Percentiles rank a stretch among this genome's conserved stretches.
These are phyloP conservation scores for Synanthedon formicaeformis DNA, from an alignment of 2,888 invertebrate genomes.

Conservation along the genomic window DNA sequence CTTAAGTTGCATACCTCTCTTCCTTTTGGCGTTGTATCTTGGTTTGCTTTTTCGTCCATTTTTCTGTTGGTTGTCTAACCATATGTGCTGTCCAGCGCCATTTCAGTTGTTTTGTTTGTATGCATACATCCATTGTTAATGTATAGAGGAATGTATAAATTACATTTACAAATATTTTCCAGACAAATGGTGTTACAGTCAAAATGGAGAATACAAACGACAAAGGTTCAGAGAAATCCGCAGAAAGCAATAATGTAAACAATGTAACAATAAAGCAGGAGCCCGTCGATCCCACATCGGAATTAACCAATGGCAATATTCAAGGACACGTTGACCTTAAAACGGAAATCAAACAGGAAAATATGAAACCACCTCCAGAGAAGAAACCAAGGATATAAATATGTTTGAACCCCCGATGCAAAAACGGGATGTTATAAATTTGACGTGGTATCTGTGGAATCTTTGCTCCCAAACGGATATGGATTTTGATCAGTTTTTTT, in stretches of 20 bases:
- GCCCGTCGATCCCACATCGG: constrained; percentile 55
- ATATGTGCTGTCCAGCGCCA: no score
- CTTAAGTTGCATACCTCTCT: no score
- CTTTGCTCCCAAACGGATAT: background rate
- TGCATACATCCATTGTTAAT: no score
- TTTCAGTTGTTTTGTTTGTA: no score
- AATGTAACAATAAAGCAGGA: constrained; percentile 64
- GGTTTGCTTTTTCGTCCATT: no score
- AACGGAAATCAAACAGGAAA: constrained; percentile 78
- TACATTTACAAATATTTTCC: constrained; percentile 12
- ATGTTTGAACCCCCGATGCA: background rate
- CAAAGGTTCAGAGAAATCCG: constrained; percentile 41
- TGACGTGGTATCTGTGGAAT: no score
- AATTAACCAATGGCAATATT: constrained; percentile 53
- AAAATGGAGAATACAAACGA: constrained; percentile 55
- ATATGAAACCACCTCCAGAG: constrained; percentile 90
- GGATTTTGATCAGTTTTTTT: background rate
- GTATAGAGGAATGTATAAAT: background rate
- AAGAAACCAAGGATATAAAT: constrained; percentile 77
- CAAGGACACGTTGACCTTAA: constrained; percentile 70
- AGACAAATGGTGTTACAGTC: constrained; percentile 55
- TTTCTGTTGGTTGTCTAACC: no score
- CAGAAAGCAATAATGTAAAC: constrained; percentile 40
- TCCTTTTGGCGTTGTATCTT: no score
- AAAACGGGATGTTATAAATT: background rate